These are phyloP conservation scores for Ochotona princeps DNA, from an alignment of 2,113 vertebrate genomes.

Conservation along the genomic window DNA sequence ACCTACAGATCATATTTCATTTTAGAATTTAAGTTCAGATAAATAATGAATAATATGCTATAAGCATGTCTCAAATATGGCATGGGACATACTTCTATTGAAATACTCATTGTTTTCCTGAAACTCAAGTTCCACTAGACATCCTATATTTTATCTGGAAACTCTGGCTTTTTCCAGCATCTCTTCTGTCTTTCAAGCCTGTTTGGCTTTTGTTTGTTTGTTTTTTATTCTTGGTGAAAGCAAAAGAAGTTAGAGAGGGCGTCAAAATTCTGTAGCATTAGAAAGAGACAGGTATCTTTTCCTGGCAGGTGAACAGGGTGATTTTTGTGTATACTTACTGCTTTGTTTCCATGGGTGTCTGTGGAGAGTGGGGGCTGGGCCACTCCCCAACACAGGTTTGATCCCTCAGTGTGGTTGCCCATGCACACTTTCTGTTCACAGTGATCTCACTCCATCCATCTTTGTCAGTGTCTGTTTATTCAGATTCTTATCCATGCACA, in stretches of 20 bases:
- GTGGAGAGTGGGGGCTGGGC: fast-evolving
- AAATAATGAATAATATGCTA: not conserved
- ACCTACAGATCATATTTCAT: too few relatives aligned
- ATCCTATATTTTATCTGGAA: not conserved
- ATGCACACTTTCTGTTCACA: not conserved
- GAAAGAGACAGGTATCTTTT: not conserved
- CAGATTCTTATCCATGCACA: slow-evolving; percentile 28
- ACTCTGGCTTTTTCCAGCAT: not conserved
- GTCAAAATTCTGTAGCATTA: not conserved
- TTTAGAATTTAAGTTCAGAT: not conserved
- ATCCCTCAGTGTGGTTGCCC: not conserved
- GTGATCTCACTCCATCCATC: not conserved
- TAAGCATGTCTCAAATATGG: not conserved
- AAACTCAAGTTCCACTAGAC: not conserved
- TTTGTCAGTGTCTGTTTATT: slow-evolving; percentile 30
- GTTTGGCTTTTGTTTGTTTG: not conserved
- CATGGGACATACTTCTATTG: not conserved
- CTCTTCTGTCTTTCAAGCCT: not conserved
- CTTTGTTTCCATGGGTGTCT: not conserved
- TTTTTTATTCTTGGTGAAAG: not conserved
- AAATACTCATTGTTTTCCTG: not conserved
- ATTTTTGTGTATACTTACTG: not conserved
- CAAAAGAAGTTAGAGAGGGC: not conserved
- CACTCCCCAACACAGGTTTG: not conserved
- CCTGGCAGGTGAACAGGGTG: not conserved